These are phyloP conservation scores for Bombus confusus DNA, from an alignment of 1,140 invertebrate species.

Conservation along the genomic window DNA sequence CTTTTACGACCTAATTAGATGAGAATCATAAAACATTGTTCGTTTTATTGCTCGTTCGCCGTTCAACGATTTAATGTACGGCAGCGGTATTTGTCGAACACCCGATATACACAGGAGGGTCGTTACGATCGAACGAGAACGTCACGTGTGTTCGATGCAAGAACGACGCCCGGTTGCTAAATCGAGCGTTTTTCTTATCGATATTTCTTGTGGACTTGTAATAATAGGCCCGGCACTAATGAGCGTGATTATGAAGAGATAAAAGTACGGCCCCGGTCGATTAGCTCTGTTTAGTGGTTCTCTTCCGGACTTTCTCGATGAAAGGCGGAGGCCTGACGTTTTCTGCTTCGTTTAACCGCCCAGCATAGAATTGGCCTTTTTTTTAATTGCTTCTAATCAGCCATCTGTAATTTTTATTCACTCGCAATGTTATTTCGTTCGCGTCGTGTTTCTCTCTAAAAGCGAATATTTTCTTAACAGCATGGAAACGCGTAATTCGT, in stretches of 20 bases:
- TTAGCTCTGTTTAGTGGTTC: conserved; percentile 27
- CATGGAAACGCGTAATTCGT: background rate
- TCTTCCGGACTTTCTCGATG: conserved; percentile 41
- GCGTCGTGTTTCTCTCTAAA: background rate
- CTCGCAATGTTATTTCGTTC: too few species aligned
- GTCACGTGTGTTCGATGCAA: background rate
- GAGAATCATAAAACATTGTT: conserved; percentile 6
- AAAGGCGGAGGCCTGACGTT: background rate
- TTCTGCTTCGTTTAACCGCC: background rate
- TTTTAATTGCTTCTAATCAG: background rate
- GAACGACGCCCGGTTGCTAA: conserved; percentile 4
- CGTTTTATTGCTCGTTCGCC: background rate
- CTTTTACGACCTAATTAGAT: conserved; percentile 4
- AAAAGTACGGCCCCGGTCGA: background rate
- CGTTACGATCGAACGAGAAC: conserved; percentile 25
- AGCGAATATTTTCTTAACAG: background rate
- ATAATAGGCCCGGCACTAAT: conserved; percentile 34
- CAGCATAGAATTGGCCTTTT: background rate
- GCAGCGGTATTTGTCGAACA: background rate
- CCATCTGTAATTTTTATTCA: background rate
- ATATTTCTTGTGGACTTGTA: conserved; percentile 2
- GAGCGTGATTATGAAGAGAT: conserved; percentile 28
- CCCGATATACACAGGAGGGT: background rate
- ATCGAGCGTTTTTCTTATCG: conserved; percentile 28
- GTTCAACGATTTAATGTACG: background rate